Base-by-base conservation (phyloP, 53 echinoderm and acorn worm genomes). In the Holothuria scabra region DNA sequence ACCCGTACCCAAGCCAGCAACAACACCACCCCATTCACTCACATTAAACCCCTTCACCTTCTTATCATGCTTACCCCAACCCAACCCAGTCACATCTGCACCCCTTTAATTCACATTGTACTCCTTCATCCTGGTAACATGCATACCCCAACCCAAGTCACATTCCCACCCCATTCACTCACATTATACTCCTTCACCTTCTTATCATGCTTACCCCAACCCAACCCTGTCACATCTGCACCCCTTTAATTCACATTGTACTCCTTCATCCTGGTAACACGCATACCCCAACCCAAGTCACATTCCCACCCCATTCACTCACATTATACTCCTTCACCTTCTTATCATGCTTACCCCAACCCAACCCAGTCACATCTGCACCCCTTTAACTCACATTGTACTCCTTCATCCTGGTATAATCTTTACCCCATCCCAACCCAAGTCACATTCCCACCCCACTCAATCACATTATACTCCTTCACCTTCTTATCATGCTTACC, bases 391-490 rank as follows among this genome's bases (percentile, higher is more conserved):
- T n/a, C n/a, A n/a, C n/a, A n/a, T n/a, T n/a, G n/a, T n/a, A n/a
- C n/a, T n/a, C n/a, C n/a, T n/a, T n/a, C n/a, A n/a, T n/a, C n/a
- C n/a, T n/a, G n/a, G n/a, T n/a, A n/a, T n/a, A n/a, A 7, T 44
- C 44, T 44, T 10, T 44, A 44, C 44, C 44, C 5, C 5, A 10
- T 7, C 5, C 44, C 44, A 5, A 5, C 44, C 10, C 44, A 5
- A 5, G n/a, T 10, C 44, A 44, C 5, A 7, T 44, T 10, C 44
- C 44, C 44, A 7, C 44, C 44, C 44, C 10, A 5, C 10, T 44
- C n/a, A 5, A 94, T 94, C 67, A 94, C 99, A 84, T 92, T 97
- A 75, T 88, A 97, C 87, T 97, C 94, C 61, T 92, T 86, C 6
- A 95, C 87, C 59, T 89, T 83, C 7, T 89, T 88, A 61, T 95